Base-by-base conservation (phyloP, 2,113 vertebrate species). In the Helogale parvula region DNA sequence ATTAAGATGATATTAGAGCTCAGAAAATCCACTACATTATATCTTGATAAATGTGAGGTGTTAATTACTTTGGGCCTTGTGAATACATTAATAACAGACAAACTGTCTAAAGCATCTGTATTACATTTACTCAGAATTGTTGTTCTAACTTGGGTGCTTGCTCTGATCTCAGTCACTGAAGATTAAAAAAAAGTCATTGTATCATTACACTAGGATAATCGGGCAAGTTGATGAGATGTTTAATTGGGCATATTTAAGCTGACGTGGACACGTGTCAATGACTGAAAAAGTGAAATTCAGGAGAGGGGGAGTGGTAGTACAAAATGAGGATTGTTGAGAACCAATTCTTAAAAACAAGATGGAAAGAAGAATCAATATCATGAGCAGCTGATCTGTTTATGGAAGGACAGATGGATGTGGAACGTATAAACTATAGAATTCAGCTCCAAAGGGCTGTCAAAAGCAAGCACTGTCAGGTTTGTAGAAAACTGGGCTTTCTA, bases 1-100 rank as follows among this genome's bases (percentile, higher is more conserved):
- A 38, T 83, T 45, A 83, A 82, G 2, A 76, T 74, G 57, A 52
- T 77, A 86, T 3, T 35, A 3, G 45, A 66, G 68, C 63, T 91
- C 82, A 82, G 19, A 96, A 93, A 82, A 47, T 77, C n/a, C 89
- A 71, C 50, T 81, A 33, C 31, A 41, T 69, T 81, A 84, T 41
- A 83, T 68, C 25, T 68, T 77, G 35, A 69, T 66, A 76, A 94
- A 93, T 74, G 21, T 83, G 66, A 93, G 38, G 69, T 92, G 91
- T 94, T 81, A 91, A 81, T 93, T 76, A 13, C 3, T 38, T 47
- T 83, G 38, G 41, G 52, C 68, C 10, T 86, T 89, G 77, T 60
- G 17, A 72, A 74, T 71, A 68, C 35, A 90, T 94, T 41, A 76
- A 89, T 93, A 52, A 81, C 69, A 88, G 87, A 47, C 0, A 86